phyloP scores from a whole-genome alignment of 2,888 invertebrate species.

The Pseudanteris insignis region DNA sequence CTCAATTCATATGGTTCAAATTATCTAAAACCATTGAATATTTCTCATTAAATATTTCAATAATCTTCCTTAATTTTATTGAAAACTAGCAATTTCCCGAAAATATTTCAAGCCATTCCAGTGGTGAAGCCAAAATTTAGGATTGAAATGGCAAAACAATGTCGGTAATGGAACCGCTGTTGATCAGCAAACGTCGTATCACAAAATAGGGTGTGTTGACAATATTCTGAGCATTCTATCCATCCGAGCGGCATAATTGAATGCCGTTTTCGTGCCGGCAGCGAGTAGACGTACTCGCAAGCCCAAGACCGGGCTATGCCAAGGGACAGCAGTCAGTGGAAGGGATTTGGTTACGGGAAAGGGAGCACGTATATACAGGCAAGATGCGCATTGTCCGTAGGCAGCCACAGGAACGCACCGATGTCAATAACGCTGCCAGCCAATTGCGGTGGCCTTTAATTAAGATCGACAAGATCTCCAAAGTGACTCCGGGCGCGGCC shows the following conservation, averaged over 20 bases:
- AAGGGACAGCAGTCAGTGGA: background rate
- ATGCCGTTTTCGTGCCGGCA: conserved; percentile 55
- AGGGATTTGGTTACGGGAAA: conserved; percentile 32
- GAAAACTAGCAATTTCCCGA: too few relatives aligned
- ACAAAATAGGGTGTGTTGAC: conserved; percentile 37
- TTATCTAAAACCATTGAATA: too few relatives aligned
- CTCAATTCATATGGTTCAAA: too few relatives aligned
- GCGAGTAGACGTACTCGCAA: conserved; percentile 44
- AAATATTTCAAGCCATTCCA: too few relatives aligned
- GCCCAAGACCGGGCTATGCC: conserved; percentile 26
- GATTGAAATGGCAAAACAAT: background rate
- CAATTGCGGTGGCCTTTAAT: conserved; percentile 57
- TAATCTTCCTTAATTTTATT: too few relatives aligned
- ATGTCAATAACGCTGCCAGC: conserved; percentile 53
- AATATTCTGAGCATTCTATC: conserved; percentile 48
- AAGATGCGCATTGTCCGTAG: conserved; percentile 55
- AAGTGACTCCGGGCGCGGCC: conserved; percentile 21
- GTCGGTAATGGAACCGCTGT: conserved; percentile 6
- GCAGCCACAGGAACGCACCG: conserved; percentile 58
- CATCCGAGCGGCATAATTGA: conserved; percentile 58
- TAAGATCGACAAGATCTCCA: conserved; percentile 52
- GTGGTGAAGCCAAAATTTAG: background rate
- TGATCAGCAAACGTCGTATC: conserved; percentile 24
- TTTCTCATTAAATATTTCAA: too few relatives aligned
- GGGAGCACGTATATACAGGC: conserved; percentile 47